Evolutionary conservation across 2,797 vertebrate species (phyloP).

Genomic region (Otus scops): DNA sequence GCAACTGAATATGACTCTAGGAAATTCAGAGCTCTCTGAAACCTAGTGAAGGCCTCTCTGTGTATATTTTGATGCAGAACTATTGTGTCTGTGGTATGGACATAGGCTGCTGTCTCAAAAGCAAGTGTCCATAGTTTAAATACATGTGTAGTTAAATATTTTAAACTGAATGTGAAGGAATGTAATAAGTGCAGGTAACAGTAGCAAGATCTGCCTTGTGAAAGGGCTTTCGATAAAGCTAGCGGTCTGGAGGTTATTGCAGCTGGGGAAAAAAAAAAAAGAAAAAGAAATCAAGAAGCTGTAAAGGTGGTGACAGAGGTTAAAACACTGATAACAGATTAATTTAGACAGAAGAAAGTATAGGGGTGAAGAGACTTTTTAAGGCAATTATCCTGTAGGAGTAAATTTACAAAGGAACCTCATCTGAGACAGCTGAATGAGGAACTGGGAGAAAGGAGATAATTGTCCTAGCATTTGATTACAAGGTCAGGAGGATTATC

Average conservation of each 20-base stretch:
- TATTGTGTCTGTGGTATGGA: background rate
- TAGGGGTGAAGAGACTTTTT: background rate
- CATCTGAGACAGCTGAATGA: background rate
- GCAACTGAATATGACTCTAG: background rate
- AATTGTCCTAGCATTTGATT: background rate
- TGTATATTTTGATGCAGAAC: background rate
- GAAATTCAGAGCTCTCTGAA: background rate
- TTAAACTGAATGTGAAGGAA: background rate
- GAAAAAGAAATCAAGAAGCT: background rate
- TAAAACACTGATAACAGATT: background rate
- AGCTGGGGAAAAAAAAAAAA: background rate
- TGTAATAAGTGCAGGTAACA: background rate
- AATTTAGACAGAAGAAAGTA: background rate
- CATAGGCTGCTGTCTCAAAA: background rate
- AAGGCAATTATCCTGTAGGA: background rate
- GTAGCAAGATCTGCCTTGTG: background rate
- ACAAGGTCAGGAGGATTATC: background rate
- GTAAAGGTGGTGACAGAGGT: background rate
- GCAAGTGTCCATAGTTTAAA: background rate
- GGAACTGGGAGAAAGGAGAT: background rate
- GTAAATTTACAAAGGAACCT: background rate
- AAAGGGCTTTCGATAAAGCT: background rate
- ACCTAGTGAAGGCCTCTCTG: background rate
- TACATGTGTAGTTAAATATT: background rate
- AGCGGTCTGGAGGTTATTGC: background rate